Evolutionary conservation across 1,140 invertebrate genomes (phyloP), one percentile per base, ranked within the genome.

Genomic region (Drosophila bifasciata): DNA sequence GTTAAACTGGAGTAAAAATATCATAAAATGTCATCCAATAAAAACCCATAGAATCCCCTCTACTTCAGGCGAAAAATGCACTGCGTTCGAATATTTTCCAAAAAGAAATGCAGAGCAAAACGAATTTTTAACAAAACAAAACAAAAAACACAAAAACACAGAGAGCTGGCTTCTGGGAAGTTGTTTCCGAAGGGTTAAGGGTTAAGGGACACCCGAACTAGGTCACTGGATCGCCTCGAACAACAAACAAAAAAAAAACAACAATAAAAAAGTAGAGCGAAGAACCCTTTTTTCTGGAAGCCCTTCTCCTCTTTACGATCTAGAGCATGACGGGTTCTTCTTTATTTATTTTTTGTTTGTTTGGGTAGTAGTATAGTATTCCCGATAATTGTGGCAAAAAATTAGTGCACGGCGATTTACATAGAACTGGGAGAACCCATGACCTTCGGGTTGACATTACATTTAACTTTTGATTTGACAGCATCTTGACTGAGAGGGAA

Each of bases 381-480:
- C 43, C 5, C 39, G 11, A 53, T 66, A 85, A 73, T 57, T 85
- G 81, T 86, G 86, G 57, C 81, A 86, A 86, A 86, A 86, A 86
- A 86, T 86, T 86, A 62, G 83, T 77, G 60, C 81, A 86, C 17
- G 23, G 16, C 19, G 7, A 71, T 73, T 88, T 86, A 86, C 78
- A 79, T 83, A 81, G 83, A 88, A 88, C 8, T 4, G 32, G 3
- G 9, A 9, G 8, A 36, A 36, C 11, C 32, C 3, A 13, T 56
- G 75, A 44, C 71, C 81, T 88, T 79, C 67, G 32, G 11, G 43
- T 16, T 79, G 66, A 68, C 62, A 55, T 50, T 72, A 61, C 84
- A 67, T 88, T 88, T 88, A 89, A 89, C 83, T 88, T 88, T 88
- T 88, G 84, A 88, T 89, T 79, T 88, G 66, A 36, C 32, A 13